Base-by-base conservation (phyloP, 2,113 vertebrate genomes). In the Dendropsophus ebraccatus region DNA sequence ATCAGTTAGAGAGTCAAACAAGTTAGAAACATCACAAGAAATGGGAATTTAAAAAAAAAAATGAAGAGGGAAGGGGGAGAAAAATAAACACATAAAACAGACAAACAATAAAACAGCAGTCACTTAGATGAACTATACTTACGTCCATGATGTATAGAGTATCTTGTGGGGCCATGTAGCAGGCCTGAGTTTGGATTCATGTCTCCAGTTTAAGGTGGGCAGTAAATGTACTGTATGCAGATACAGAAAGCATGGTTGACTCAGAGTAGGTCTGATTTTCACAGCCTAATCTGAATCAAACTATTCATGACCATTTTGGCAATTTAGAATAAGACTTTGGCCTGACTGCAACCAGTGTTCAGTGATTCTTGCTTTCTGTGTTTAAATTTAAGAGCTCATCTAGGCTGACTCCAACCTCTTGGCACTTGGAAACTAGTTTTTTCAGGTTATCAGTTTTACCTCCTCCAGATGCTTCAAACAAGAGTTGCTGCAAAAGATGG, bases 41-140 rank as follows among this genome's bases (percentile, higher is more conserved):
- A 89, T 88, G 54, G 85, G 85, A 69, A 74, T 62, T 62, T 67
- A 17, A 91, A 94, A n/a, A 94, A 92, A 84, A 91, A 41, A 86
- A 82, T 87, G 67, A 58, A 81, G 35, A 49, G 78, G 86, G 85
- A 62, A 41, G 65, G 72, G 65, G 85, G 11, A 86, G 72, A 58
- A 94, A 91, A 92, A 90, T 91, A 93, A 94, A 90, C 89, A 92
- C 92, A 94, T 89, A 79, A 88, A 87, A 91, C 91, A 88, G 93
- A 93, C 93, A 91, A 91, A 92, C 94, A 93, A 93, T 90, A 90
- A 93, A 92, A 93, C 94, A 92, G 91, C 94, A 94, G 93, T 94
- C 96, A 96, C 94, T 95, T 94, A 95, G 94, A 96, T 96, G 94
- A 93, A 95, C 96, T 91, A 99, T 99, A 99, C 97, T 99, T 99